A percentile compares a stretch with the other conserved stretches of the same genome.
Evolutionary conservation across 2,888 invertebrate genomes (phyloP).

Genomic region (Tethea ocularis): DNA sequence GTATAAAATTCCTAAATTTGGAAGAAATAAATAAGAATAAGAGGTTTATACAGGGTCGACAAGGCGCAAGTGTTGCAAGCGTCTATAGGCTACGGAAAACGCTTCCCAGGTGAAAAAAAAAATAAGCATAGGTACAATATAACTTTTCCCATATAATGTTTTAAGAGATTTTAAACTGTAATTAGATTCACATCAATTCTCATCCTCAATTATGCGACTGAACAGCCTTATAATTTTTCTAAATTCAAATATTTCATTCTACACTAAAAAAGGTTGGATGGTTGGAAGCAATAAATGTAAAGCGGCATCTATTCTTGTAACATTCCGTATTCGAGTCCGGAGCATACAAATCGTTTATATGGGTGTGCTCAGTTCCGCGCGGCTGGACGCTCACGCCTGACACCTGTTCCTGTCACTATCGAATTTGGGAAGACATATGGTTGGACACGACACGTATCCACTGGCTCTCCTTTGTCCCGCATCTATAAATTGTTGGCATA

Average conservation of each 20-base stretch:
- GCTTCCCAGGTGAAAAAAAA: too few relatives aligned
- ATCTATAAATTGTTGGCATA: neutral
- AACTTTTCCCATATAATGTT: too few relatives aligned
- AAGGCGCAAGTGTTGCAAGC: too few relatives aligned
- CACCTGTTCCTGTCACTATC: slow-evolving; percentile 61
- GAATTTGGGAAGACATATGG: slow-evolving; percentile 55
- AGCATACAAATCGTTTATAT: slow-evolving; percentile 54
- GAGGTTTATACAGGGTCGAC: too few relatives aligned
- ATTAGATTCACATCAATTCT: too few relatives aligned
- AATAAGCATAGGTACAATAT: too few relatives aligned
- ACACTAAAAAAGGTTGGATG: slow-evolving; percentile 18
- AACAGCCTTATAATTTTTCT: neutral
- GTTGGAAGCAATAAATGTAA: slow-evolving; percentile 46
- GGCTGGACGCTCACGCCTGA: slow-evolving; percentile 45
- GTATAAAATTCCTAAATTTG: too few relatives aligned
- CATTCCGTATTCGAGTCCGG: slow-evolving; percentile 35
- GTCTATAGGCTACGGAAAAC: too few relatives aligned
- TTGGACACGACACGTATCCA: slow-evolving; percentile 4
- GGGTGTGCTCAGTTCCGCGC: slow-evolving; percentile 44
- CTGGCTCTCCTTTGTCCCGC: neutral
- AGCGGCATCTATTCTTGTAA: slow-evolving; percentile 36
- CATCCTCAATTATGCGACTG: neutral
- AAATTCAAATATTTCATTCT: slow-evolving; percentile 9
- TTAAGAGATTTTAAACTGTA: too few relatives aligned
- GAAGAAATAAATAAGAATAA: too few relatives aligned